Percentiles rank a stretch among this genome's conserved stretches.
Evolutionary conservation across 1,140 invertebrate species (phyloP).

Genomic region (Drepana arcuata): DNA sequence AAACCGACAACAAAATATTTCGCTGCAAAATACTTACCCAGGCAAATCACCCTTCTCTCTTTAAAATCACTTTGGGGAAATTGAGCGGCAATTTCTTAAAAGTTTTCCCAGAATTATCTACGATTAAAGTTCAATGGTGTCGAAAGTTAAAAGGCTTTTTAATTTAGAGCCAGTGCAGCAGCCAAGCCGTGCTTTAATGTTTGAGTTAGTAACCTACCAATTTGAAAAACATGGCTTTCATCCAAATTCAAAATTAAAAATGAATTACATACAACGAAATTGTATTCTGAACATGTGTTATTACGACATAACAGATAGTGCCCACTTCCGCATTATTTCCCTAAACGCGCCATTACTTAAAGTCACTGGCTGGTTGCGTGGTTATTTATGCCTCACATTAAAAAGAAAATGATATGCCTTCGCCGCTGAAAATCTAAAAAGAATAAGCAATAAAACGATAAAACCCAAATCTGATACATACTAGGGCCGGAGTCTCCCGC

Average conservation of each 20-base stretch:
- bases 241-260: too few relatives aligned
- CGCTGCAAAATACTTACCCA: constrained; percentile 61
- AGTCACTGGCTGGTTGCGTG: constrained; percentile 47
- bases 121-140: constrained; percentile 9
- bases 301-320: constrained; percentile 39
- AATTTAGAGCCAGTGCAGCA: too few relatives aligned
- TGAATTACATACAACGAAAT: too few relatives aligned
- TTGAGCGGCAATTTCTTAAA: constrained; percentile 36
- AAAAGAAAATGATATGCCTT: constrained; percentile 71
- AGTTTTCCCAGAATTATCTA: constrained; percentile 16
- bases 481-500: constrained; percentile 61
- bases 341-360: constrained; percentile 57
- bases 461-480: constrained; percentile 72
- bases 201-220: too few relatives aligned
- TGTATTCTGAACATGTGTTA: constrained; percentile 22
- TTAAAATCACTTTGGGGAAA: constrained; percentile 60
- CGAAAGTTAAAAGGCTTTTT: too few relatives aligned
- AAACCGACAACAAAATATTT: constrained; percentile 66
- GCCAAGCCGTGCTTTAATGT: too few relatives aligned
- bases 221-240: too few relatives aligned
- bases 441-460: constrained; percentile 72
- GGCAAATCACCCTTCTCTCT: constrained; percentile 56
- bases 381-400: constrained; percentile 68
- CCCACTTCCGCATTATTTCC: constrained; percentile 48
- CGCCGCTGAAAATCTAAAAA: constrained; percentile 71